A percentile compares a stretch with the other conserved stretches of the same genome.
These are phyloP conservation scores for Hycleus cichorii DNA, from an alignment of 1,140 invertebrate species.

Conservation along the genomic window DNA sequence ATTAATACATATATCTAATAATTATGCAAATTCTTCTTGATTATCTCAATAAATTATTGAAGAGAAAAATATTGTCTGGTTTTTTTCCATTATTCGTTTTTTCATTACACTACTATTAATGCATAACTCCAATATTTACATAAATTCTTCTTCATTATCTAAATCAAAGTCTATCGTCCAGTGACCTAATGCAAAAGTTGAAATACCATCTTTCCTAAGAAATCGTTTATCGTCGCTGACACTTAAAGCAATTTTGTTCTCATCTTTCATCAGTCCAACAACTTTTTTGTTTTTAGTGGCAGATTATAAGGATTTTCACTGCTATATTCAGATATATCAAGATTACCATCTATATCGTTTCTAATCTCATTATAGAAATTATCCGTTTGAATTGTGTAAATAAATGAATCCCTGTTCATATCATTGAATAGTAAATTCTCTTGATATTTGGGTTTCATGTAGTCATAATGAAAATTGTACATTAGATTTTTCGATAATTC, in stretches of 20 bases:
- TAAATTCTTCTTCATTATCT: no score
- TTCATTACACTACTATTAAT: background rate
- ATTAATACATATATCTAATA: no score
- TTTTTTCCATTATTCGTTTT: no score
- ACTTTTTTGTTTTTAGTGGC: constrained; percentile 3
- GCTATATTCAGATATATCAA: constrained; percentile 30
- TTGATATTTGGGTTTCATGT: constrained; percentile 22
- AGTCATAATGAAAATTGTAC: constrained; percentile 34
- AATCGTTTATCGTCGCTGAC: no score
- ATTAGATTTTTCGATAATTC: constrained; percentile 33
- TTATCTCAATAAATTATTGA: no score
- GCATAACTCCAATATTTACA: no score
- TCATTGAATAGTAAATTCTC: constrained; percentile 33
- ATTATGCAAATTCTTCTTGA: no score
- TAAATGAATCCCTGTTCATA: constrained; percentile 40
- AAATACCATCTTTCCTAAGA: no score
- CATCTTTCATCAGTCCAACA: constrained; percentile 2
- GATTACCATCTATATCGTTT: constrained; percentile 12
- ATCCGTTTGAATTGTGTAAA: constrained; percentile 33
- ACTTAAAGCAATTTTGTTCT: background rate
- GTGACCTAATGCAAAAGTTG: no score
- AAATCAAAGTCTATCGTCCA: no score
- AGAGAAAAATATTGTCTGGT: no score
- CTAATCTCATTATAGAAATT: constrained; percentile 34
- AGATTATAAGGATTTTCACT: background rate